Evolutionary conservation across 2,113 vertebrate genomes (phyloP).

Genomic region (Muscicapa adusta): DNA sequence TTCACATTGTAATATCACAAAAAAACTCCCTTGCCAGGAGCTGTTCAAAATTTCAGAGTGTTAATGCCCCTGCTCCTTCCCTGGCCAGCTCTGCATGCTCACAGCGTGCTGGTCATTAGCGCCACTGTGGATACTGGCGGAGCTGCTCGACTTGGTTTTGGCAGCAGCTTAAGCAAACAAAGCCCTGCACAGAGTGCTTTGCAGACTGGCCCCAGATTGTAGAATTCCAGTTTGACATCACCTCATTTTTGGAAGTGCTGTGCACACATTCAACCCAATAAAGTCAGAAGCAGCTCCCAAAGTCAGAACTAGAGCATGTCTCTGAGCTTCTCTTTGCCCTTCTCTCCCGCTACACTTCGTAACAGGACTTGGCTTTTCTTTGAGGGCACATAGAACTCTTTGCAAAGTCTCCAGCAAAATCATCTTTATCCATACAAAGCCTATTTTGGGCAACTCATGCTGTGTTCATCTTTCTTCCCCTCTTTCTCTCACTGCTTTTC

Average conservation of each 20-base stretch:
- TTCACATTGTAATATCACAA: neutral
- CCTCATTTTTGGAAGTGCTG: neutral
- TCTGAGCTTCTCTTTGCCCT: neutral
- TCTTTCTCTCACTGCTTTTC: constrained; percentile 12
- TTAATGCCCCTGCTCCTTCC: neutral
- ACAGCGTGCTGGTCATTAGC: neutral
- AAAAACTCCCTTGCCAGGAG: neutral
- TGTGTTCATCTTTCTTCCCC: neutral
- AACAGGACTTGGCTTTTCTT: neutral
- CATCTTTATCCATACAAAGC: neutral
- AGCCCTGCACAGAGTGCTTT: neutral
- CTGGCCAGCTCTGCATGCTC: neutral
- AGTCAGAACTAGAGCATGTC: neutral
- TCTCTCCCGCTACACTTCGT: neutral
- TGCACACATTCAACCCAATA: neutral
- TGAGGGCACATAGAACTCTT: neutral
- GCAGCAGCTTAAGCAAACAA: neutral
- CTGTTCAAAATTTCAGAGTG: neutral
- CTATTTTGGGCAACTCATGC: neutral
- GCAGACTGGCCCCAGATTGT: neutral
- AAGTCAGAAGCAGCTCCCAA: neutral
- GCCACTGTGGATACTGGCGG: accelerated
- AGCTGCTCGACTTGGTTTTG: neutral
- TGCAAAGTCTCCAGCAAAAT: neutral
- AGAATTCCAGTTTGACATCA: neutral